phyloP scores from a whole-genome alignment of 2,888 invertebrate species.

The Octonoba sinensis region DNA sequence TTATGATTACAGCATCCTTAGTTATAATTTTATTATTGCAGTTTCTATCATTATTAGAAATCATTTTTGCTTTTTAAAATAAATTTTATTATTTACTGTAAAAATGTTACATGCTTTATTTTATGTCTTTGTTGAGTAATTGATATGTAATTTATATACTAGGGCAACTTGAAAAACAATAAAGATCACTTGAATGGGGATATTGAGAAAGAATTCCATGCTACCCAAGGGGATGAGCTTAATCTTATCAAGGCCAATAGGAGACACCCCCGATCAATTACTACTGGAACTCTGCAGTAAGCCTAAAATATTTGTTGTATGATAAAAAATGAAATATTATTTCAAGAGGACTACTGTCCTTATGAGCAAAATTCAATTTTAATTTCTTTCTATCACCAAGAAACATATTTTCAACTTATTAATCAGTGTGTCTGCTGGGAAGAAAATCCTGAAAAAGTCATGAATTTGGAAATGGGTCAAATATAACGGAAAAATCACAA shows the following conservation, averaged over 20 bases:
- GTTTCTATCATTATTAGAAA: too few species aligned
- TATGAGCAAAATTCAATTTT: too few species aligned
- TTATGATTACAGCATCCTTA: too few species aligned
- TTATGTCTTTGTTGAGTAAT: background rate
- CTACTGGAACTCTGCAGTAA: conserved; percentile 64
- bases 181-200: conserved; percentile 42
- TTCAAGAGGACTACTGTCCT: background rate
- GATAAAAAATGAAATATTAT: background rate
- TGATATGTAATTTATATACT: background rate
- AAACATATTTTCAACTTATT: too few species aligned
- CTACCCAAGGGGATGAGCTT: conserved; percentile 67
- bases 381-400: too few species aligned
- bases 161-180: conserved; percentile 19
- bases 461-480: too few species aligned
- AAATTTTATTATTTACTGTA: background rate
- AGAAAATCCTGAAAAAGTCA: too few species aligned
- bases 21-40: too few species aligned
- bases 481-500: too few species aligned
- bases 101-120: background rate
- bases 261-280: conserved; percentile 72
- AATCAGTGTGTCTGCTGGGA: too few species aligned
- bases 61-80: background rate
- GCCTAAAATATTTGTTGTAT: too few species aligned
- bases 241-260: conserved; percentile 66
- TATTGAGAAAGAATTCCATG: conserved; percentile 28